Evolutionary conservation across 2,888 invertebrate genomes (phyloP).

Genomic region (Arrhopalites spinosus): DNA sequence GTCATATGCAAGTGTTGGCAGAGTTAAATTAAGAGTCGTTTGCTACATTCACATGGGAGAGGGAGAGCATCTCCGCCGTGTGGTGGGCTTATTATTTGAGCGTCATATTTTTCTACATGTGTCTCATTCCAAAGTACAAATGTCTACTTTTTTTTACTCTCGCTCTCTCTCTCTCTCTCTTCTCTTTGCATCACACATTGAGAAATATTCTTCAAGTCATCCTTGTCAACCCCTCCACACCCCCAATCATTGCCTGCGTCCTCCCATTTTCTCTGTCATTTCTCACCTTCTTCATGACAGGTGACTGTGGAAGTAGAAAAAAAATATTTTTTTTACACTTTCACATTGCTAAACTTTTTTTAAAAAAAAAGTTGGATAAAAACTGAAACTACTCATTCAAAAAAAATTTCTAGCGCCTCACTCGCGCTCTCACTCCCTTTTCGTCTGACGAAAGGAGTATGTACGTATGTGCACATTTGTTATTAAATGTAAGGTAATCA

Average conservation of each 20-base stretch:
- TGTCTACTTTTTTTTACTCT: background rate
- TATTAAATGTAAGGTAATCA: too few relatives aligned
- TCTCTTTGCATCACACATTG: background rate
- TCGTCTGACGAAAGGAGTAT: too few relatives aligned
- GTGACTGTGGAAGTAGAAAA: background rate
- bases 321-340: background rate
- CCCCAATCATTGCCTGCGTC: background rate
- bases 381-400: too few relatives aligned
- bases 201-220: background rate
- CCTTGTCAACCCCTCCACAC: background rate
- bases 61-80: background rate
- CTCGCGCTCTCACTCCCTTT: too few relatives aligned
- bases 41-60: background rate
- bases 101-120: too few relatives aligned
- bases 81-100: too few relatives aligned
- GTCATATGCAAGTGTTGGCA: too few relatives aligned
- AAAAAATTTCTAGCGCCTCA: too few relatives aligned
- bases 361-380: too few relatives aligned
- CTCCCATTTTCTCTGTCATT: background rate
- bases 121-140: too few relatives aligned
- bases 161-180: background rate
- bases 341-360: too few relatives aligned
- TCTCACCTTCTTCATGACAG: background rate
- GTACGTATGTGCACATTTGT: too few relatives aligned
- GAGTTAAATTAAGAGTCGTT: constrained; percentile 23